Conservation (phyloP, 2,113 vertebrate genomes). For the Ia io region DNA sequence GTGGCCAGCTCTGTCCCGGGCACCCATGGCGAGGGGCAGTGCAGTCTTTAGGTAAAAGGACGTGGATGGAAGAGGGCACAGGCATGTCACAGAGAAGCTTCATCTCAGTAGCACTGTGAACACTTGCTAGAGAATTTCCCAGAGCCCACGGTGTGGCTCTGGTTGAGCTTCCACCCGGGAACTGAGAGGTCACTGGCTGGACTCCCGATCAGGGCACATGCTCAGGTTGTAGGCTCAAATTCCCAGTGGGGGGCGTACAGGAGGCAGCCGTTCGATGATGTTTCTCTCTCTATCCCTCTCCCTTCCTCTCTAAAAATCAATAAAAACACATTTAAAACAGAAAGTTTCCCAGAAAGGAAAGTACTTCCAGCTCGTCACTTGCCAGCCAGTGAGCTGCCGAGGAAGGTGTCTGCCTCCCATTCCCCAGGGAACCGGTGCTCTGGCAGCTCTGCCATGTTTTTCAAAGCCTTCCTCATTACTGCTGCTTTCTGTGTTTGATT, state of each 20-base stretch:
- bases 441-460: neutral
- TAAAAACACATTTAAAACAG: neutral
- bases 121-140: neutral
- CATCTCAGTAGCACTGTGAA: neutral
- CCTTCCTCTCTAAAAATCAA: too few species aligned
- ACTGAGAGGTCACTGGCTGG: too few species aligned
- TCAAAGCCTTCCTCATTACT: neutral
- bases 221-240: too few species aligned
- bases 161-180: too few species aligned
- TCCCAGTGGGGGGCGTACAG: too few species aligned
- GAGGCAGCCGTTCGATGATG: too few species aligned
- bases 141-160: too few species aligned
- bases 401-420: neutral
- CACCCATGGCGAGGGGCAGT: neutral
- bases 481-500: neutral
- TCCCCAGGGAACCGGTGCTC: fast-evolving
- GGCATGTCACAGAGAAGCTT: too few species aligned
- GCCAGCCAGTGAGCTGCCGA: neutral
- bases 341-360: neutral
- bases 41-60: neutral
- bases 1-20: neutral
- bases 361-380: neutral
- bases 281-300: too few species aligned
- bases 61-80: neutral
- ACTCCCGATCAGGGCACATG: too few species aligned